These are phyloP conservation scores for Drosophila pachea DNA, from an alignment of 1,140 invertebrate genomes.

Conservation along the genomic window DNA sequence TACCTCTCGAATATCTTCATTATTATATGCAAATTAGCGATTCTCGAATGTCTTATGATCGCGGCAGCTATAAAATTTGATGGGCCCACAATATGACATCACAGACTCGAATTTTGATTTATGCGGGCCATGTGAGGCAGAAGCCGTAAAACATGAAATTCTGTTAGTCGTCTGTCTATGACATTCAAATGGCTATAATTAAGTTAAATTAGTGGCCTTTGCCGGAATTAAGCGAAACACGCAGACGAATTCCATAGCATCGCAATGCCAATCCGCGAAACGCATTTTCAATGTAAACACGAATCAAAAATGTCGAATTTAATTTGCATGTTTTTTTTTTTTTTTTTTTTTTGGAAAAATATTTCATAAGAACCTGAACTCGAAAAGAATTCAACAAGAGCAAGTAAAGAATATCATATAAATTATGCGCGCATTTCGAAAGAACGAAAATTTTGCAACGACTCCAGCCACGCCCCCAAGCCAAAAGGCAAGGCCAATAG, in stretches of 20 bases:
- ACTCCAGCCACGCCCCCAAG: conserved; percentile 52
- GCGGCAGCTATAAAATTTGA: conserved; percentile 17
- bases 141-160: neutral
- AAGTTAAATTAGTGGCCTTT: conserved; percentile 61
- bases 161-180: conserved; percentile 38
- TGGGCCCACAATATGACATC: conserved; percentile 62
- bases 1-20: no score
- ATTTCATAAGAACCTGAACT: conserved; percentile 53
- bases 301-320: conserved; percentile 45
- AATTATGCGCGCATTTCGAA: conserved; percentile 69
- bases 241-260: conserved; percentile 33
- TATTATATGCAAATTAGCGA: neutral
- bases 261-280: conserved; percentile 48
- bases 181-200: conserved; percentile 70
- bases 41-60: conserved; percentile 1
- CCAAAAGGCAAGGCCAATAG: conserved; percentile 45
- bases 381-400: conserved; percentile 11
- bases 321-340: conserved; percentile 65
- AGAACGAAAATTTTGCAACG: conserved; percentile 57
- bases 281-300: conserved; percentile 43
- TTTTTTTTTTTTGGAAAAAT: conserved; percentile 15
- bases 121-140: conserved; percentile 21
- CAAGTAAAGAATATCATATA: conserved; percentile 49
- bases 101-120: conserved; percentile 48
- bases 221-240: neutral